A percentile compares a stretch with the other conserved stretches of the same genome.
phyloP scores from a whole-genome alignment of 2,888 invertebrate species.

The Candidula unifasciata region DNA sequence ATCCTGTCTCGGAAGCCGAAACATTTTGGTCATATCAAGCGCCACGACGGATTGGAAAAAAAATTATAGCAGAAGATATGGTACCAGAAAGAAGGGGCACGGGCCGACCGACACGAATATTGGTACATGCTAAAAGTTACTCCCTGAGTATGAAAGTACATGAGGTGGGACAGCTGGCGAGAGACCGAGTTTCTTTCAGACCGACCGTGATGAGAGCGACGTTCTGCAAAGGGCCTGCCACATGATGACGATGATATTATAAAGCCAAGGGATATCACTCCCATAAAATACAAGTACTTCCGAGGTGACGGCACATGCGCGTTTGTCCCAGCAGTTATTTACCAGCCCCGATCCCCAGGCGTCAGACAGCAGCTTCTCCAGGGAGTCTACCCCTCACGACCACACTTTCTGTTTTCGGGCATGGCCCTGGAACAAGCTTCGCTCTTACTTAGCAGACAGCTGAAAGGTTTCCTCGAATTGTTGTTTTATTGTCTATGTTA shows the following conservation, averaged over 20 bases:
- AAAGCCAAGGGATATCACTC: constrained; percentile 10
- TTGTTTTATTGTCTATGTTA: background rate
- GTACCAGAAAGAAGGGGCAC: too few species aligned
- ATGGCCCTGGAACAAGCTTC: constrained; percentile 71
- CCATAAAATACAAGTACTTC: background rate
- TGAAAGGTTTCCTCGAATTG: constrained; percentile 60
- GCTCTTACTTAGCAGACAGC: constrained; percentile 69
- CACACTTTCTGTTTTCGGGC: constrained; percentile 46
- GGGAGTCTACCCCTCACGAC: constrained; percentile 19
- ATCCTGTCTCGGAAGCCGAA: too few species aligned
- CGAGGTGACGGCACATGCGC: constrained; percentile 24
- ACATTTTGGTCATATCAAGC: too few species aligned
- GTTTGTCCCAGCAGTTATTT: constrained; percentile 17
- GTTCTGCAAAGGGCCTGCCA: too few species aligned
- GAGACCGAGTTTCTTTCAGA: too few species aligned
- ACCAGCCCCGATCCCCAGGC: constrained; percentile 27
- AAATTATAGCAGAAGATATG: too few species aligned
- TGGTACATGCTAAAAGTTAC: too few species aligned
- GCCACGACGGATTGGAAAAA: too few species aligned
- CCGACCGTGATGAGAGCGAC: too few species aligned
- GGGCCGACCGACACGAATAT: too few species aligned
- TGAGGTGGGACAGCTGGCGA: too few species aligned
- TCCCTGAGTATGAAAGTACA: too few species aligned
- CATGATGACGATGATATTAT: background rate
- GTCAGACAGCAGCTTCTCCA: constrained; percentile 16